Percentiles rank a stretch among this genome's conserved stretches.
Evolutionary conservation across 2,113 vertebrate genomes (phyloP).

Genomic region (Mesembrinibis cayennensis): DNA sequence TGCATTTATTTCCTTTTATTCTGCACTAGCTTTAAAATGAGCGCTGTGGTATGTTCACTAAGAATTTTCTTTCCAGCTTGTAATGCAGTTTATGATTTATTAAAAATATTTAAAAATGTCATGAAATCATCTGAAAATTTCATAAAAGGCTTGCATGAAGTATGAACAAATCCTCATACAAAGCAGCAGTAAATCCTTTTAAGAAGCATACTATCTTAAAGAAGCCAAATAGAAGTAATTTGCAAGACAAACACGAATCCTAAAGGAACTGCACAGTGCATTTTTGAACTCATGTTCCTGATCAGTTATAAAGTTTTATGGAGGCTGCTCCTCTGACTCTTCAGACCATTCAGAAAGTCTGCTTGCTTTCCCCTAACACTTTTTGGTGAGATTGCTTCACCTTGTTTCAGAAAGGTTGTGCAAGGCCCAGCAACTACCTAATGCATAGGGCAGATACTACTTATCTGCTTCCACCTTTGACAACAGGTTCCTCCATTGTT

Average conservation of each 20-base stretch:
- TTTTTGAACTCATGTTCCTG: background rate
- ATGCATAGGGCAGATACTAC: rapidly evolving
- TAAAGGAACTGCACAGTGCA: background rate
- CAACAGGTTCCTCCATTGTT: background rate
- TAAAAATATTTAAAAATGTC: background rate
- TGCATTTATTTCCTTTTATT: background rate
- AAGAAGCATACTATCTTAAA: background rate
- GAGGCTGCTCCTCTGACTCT: background rate
- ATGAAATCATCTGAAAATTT: background rate
- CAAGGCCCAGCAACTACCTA: background rate
- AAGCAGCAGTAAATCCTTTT: background rate
- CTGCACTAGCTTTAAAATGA: background rate
- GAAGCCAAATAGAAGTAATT: background rate
- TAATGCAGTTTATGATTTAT: background rate
- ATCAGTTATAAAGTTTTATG: background rate
- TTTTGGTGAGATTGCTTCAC: background rate
- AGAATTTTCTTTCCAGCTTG: background rate
- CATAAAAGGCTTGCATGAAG: background rate
- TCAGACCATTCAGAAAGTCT: background rate
- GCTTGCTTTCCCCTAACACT: background rate
- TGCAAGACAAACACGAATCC: background rate
- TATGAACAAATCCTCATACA: background rate
- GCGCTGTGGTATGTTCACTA: background rate
- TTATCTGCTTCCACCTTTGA: background rate
- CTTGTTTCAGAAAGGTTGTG: background rate